These are phyloP conservation scores for Halichondria panicea DNA, from an alignment of 37 sponge, comb jelly and placozoan species.

Conservation along the genomic window DNA sequence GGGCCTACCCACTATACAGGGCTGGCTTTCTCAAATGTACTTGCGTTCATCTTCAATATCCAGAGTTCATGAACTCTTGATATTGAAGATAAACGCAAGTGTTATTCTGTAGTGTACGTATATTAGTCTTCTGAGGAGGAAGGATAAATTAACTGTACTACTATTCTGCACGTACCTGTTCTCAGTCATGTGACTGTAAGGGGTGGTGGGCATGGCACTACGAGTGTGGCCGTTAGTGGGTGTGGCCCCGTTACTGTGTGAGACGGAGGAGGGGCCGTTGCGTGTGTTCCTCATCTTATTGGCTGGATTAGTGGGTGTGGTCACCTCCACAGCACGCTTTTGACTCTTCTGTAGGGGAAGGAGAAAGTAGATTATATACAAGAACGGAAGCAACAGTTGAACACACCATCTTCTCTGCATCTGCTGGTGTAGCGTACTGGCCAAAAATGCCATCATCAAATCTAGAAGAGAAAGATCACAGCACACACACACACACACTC, in stretches of 20 bases:
- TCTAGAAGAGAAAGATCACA: neutral
- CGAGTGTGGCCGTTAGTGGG: no score
- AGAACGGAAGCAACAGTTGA: neutral
- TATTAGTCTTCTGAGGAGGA: no score
- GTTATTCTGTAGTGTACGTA: no score
- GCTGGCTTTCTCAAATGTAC: no score
- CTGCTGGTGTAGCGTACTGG: neutral
- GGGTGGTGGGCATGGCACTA: conserved; percentile 20
- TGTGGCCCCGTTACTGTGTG: no score
- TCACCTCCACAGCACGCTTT: conserved; percentile 26
- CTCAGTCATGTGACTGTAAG: neutral
- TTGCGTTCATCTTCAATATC: neutral
- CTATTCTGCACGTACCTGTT: neutral
- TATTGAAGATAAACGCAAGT: no score
- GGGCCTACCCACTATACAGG: neutral
- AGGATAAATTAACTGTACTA: neutral
- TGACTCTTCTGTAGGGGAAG: neutral
- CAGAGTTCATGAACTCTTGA: no score
- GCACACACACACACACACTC: neutral
- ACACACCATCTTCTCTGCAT: neutral
- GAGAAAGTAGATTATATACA: neutral
- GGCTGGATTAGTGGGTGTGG: conserved; percentile 33
- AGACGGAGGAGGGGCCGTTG: conserved; percentile 16
- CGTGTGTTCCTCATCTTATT: conserved; percentile 16
- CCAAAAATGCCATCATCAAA: neutral